phyloP scores from a whole-genome alignment of 2,797 vertebrate genomes.

The Acrossocheilus wenchowensis region DNA sequence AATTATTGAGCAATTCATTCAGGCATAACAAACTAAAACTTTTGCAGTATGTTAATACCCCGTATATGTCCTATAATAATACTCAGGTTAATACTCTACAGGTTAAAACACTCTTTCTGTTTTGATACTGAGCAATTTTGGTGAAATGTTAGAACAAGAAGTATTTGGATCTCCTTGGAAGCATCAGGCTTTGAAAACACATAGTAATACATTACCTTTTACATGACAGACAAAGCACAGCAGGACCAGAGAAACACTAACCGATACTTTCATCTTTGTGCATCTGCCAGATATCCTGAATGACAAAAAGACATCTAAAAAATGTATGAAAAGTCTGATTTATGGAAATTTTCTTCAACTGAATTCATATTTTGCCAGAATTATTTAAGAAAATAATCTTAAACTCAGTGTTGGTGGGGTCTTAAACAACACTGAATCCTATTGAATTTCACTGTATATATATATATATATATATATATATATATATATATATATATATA shows the following conservation, averaged over 20 bases:
- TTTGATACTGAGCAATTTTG: background rate
- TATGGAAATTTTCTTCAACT: background rate
- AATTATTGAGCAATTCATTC: background rate
- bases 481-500: too few relatives aligned
- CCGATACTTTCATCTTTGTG: background rate
- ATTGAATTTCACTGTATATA: background rate
- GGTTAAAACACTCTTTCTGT: background rate
- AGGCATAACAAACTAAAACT: background rate
- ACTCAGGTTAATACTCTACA: background rate
- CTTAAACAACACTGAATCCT: background rate
- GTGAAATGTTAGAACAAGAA: background rate
- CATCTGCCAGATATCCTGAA: background rate
- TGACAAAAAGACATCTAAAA: background rate
- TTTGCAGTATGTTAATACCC: background rate
- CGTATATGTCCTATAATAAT: background rate
- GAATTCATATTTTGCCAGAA: background rate
- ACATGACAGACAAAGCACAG: background rate
- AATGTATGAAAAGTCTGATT: background rate
- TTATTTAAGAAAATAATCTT: background rate
- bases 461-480: too few relatives aligned
- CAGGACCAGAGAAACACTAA: background rate
- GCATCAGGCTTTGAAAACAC: background rate
- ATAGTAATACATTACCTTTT: constrained; percentile 28
- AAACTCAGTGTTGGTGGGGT: background rate
- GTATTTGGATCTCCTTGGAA: background rate